phyloP scores from a whole-genome alignment of 2,888 invertebrate species.

The Nomada goodeniana region DNA sequence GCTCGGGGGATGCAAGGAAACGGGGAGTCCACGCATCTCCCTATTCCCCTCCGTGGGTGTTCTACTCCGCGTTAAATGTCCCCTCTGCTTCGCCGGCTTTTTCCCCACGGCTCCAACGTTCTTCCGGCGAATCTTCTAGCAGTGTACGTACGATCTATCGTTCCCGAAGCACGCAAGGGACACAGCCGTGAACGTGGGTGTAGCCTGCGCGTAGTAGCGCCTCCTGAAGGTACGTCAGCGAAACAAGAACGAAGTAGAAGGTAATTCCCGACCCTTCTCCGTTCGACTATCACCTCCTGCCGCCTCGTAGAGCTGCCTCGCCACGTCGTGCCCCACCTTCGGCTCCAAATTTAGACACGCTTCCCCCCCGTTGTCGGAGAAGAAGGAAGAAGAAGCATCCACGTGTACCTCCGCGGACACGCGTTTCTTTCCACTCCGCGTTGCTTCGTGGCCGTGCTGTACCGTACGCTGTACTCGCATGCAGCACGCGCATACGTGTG shows the following conservation, averaged over 20 bases:
- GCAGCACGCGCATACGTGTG: no score
- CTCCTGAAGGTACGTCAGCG: conserved; percentile 6
- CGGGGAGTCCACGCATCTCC: conserved; percentile 2
- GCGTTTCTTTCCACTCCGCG: not conserved
- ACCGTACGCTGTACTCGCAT: not conserved
- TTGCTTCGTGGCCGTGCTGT: not conserved
- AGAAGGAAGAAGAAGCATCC: conserved; percentile 54
- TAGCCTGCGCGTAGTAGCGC: conserved; percentile 37
- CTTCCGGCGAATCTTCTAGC: not conserved
- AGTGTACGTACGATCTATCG: not conserved
- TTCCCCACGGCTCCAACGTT: conserved; percentile 42
- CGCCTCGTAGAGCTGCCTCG: conserved; percentile 64
- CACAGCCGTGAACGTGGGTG: conserved; percentile 39
- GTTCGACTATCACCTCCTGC: conserved; percentile 36
- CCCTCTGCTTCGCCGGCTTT: not conserved
- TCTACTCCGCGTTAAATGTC: not conserved
- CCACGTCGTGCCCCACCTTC: conserved; percentile 65
- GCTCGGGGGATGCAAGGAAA: no score
- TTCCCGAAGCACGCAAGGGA: conserved; percentile 8
- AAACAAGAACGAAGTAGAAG: conserved; percentile 61
- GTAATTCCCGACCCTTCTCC: conserved; percentile 54
- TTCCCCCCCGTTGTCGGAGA: conserved; percentile 66
- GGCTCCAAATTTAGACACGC: conserved; percentile 80
- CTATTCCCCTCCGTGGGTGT: conserved; percentile 2
- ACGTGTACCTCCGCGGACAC: conserved; percentile 45